Evolutionary conservation across 2,888 invertebrate species (phyloP).

Genomic region (Chirona hameri): DNA sequence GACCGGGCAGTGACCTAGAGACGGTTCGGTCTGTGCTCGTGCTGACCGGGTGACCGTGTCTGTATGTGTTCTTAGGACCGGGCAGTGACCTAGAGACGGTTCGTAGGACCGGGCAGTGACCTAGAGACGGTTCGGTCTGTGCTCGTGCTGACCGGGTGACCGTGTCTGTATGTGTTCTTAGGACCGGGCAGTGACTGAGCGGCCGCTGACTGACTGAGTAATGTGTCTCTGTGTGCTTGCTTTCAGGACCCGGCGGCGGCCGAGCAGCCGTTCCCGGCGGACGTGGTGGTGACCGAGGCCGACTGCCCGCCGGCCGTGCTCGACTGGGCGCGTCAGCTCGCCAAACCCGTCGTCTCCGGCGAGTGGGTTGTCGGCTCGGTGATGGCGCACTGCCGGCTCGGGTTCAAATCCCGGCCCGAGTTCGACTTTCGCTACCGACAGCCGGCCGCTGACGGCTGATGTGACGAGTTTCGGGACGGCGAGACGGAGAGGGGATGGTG

Average conservation of each 20-base stretch:
- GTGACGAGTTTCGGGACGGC: too few relatives aligned
- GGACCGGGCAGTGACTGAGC: neutral
- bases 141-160: too few relatives aligned
- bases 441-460: too few relatives aligned
- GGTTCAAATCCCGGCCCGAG: neutral
- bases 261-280: neutral
- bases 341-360: neutral
- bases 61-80: too few relatives aligned
- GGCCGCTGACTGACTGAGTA: too few relatives aligned
- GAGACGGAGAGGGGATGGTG: too few relatives aligned
- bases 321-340: neutral
- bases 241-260: neutral
- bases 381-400: neutral
- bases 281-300: conserved; percentile 8
- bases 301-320: neutral
- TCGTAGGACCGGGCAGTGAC: too few relatives aligned
- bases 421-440: neutral
- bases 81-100: too few relatives aligned
- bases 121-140: too few relatives aligned
- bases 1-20: too few relatives aligned
- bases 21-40: too few relatives aligned
- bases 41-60: too few relatives aligned
- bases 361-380: conserved; percentile 13
- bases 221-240: neutral
- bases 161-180: neutral